Conservation (phyloP, 1,140 invertebrate genomes). For the Charaxes varanes region DNA sequence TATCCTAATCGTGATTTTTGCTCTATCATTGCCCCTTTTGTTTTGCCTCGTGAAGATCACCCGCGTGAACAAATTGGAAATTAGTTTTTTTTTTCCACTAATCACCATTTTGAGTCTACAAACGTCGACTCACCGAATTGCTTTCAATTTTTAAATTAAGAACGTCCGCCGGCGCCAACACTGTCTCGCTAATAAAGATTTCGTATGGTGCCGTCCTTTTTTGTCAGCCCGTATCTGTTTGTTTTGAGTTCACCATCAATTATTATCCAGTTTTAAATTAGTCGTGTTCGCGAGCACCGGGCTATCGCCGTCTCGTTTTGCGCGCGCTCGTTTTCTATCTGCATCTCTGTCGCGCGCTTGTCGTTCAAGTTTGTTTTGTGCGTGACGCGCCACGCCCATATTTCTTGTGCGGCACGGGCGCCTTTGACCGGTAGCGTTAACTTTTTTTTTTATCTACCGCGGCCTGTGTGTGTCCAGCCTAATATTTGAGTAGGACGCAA, state of each 20-base stretch:
- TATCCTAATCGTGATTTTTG: slow-evolving; percentile 40
- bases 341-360: slow-evolving; percentile 44
- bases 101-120: slow-evolving; percentile 30
- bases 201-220: slow-evolving; percentile 55
- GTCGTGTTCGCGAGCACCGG: slow-evolving; percentile 43
- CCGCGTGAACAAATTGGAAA: slow-evolving; percentile 43
- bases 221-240: slow-evolving; percentile 68
- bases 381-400: slow-evolving; percentile 63
- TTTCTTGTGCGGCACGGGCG: slow-evolving; percentile 37
- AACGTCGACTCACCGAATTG: slow-evolving; percentile 38
- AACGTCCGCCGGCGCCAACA: slow-evolving; percentile 39
- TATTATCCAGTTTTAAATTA: slow-evolving; percentile 70
- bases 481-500: slow-evolving; percentile 57
- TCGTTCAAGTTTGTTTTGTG: slow-evolving; percentile 64
- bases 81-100: slow-evolving; percentile 42
- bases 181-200: slow-evolving; percentile 43
- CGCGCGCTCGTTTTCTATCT: slow-evolving; percentile 18
- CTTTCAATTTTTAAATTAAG: slow-evolving; percentile 49
- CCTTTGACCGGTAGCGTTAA: slow-evolving; percentile 70
- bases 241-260: slow-evolving; percentile 68
- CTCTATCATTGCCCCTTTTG: slow-evolving; percentile 38
- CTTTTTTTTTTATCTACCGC: slow-evolving; percentile 51
- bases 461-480: slow-evolving; percentile 54
- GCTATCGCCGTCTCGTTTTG: slow-evolving; percentile 35
- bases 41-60: slow-evolving; percentile 18